A percentile compares a stretch with the other conserved stretches of the same genome.
These are phyloP conservation scores for Cochlearius cochlearius DNA, from an alignment of 2,113 vertebrate species.

Conservation along the genomic window DNA sequence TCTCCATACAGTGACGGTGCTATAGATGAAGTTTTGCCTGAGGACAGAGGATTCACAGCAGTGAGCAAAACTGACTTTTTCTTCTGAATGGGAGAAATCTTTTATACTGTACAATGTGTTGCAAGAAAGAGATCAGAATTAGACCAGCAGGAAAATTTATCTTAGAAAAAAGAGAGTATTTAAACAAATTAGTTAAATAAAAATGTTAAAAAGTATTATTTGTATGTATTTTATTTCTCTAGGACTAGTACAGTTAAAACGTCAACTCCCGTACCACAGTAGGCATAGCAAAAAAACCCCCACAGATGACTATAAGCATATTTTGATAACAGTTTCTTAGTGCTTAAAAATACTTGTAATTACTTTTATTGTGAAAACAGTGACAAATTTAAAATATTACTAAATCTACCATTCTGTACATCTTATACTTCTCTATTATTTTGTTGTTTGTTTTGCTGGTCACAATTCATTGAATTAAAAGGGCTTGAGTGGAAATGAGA, in stretches of 20 bases:
- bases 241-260: not conserved
- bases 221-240: not conserved
- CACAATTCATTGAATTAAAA: not conserved
- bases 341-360: not conserved
- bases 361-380: not conserved
- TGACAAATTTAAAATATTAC: not conserved
- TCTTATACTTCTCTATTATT: not conserved
- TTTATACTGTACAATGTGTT: not conserved
- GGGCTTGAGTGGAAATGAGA: not conserved
- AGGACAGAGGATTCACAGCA: not conserved
- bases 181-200: not conserved
- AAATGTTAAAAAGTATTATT: not conserved
- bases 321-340: not conserved
- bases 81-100: not conserved
- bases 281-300: not conserved
- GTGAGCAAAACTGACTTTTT: not conserved
- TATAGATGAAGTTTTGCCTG: not conserved
- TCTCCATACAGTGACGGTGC: not conserved
- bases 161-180: not conserved
- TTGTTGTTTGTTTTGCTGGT: not conserved
- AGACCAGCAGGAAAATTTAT: not conserved
- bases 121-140: not conserved
- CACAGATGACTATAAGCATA: not conserved
- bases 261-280: not conserved
- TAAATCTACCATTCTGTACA: not conserved